These are phyloP conservation scores for Conus ventricosus DNA, from an alignment of 1,140 invertebrate genomes.

Conservation along the genomic window DNA sequence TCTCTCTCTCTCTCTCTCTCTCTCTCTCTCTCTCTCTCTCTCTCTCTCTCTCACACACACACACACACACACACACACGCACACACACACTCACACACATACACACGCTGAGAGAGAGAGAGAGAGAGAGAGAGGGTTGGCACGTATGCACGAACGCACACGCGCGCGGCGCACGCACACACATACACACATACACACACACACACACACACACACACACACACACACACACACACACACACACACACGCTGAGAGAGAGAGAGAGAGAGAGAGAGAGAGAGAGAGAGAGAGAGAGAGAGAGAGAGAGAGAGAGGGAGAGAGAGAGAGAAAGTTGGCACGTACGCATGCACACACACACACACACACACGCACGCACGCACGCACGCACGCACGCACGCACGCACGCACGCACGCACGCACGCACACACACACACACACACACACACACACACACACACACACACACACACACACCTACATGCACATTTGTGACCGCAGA, in stretches of 20 bases:
- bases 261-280: constrained; percentile 29
- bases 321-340: background rate
- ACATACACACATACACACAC: background rate
- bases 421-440: background rate
- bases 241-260: background rate
- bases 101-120: background rate
- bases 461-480: no score
- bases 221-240: no score
- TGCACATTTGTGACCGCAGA: background rate
- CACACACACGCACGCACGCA: background rate
- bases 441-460: background rate
- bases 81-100: background rate
- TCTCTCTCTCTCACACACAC: no score
- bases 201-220: no score
- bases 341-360: background rate
- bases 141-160: background rate
- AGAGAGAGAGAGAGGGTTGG: no score
- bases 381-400: no score
- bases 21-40: no score
- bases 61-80: background rate
- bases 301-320: background rate
- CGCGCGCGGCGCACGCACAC: background rate
- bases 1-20: no score
- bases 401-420: no score
- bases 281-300: constrained; percentile 32